Evolutionary conservation across 2,797 vertebrate genomes (phyloP), one percentile per base, ranked within the genome.

Genomic region (Vipera ursinii): DNA sequence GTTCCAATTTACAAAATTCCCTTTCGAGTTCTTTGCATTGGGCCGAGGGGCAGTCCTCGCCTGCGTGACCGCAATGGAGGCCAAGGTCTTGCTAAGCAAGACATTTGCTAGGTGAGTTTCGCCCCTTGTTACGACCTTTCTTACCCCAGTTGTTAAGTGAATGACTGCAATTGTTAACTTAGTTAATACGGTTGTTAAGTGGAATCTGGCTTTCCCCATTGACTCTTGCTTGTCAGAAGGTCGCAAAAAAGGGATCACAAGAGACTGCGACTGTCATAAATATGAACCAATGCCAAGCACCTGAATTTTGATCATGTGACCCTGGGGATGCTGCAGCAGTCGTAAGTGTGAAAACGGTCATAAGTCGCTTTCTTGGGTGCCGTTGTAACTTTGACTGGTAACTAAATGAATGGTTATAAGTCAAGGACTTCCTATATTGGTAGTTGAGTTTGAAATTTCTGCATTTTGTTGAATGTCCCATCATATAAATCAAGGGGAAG

Each of bases 151-250:
- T 32, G 65, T 69, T n/a, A 5, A 15, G 63, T 69, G 28, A 32
- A 69, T 14, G 2, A 2, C 28, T 69, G 28, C 28, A 32, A 2
- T 32, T 6, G 5, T 5, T 69, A 32, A 32, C 14, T 69, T 32
- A 32, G n/a, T 26, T 26, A 69, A 17, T 7, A 17, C 0, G 2
- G n/a, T 7, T 2, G 0, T 32, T 69, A 69, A 69, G 6, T 69
- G 65, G 65, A 32, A 32, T 3, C 65, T n/a, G 63, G n/a, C 12
- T 15, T 65, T 65, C n/a, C n/a, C 59, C 24, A 6, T 59, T 59
- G 57, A 6, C 28, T n/a, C n/a, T 0, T 0, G 28, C 63, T n/a
- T n/a, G 4, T n/a, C 63, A 2, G 63, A 65, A n/a, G 4, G 12
- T 65, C 63, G 4, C 28, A n/a, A 65, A 65, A 65, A 65, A 2